Base-by-base conservation (phyloP, 2,888 invertebrate genomes). In the Leptinotarsa juncta region DNA sequence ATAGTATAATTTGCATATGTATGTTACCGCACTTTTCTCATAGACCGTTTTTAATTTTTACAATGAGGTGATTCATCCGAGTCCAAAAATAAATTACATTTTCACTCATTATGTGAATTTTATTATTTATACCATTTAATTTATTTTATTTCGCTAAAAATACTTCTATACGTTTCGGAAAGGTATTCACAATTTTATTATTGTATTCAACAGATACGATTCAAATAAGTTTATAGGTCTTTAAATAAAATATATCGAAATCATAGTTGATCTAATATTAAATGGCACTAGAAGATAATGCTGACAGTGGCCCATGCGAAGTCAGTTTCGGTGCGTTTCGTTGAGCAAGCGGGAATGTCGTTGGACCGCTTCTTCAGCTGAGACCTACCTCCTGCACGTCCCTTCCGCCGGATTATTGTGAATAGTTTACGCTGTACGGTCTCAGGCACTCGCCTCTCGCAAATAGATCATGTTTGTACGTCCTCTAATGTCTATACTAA, bases 401-500 rank as follows among this genome's bases (percentile, higher is more conserved):
- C 16, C 62, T 71, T 51, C 66, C 62, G 65, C 7, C 70, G 80
- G 79, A 83, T 83, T 82, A 81, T 74, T 79, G 79, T 79, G 81
- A 81, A 82, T 82, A 84, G 82, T 81, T 83, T 82, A 83, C 81
- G 82, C 82, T 71, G 26, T 82, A 83, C 81, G 82, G 82, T 71
- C 55, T 57, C 65, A 14, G 55, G 67, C 50, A 67, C 14, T 67
- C 67, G 53, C 20, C 57, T 66, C 66, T 66, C 65, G 53, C 71
- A 71, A 71, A 26, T 66, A 65, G 71, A 71, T 71, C 71, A 71
- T 71, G 66, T 71, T 65, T 53, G 55, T 20, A 32, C 70, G 53
- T 51, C 71, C 20, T 71, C 71, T 67, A 67, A 67, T 71, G 57
- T 71, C 67, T 62, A 16, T 57, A 53, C 71, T 71, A 71, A 71